phyloP scores from a whole-genome alignment of 2,797 vertebrate species.

The Liparis tanakae region DNA sequence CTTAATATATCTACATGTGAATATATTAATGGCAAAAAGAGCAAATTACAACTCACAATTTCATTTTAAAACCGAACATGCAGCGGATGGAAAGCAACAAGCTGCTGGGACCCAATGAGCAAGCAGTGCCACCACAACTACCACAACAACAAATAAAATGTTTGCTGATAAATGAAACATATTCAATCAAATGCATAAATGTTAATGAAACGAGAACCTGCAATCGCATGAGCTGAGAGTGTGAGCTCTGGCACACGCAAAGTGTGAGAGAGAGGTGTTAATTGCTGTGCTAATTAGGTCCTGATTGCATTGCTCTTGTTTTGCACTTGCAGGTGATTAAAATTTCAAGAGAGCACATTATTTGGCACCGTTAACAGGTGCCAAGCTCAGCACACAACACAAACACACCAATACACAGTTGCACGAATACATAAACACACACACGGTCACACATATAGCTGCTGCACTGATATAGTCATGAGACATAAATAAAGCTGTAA shows the following conservation, averaged over 20 bases:
- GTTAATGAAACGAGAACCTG: conserved; percentile 78
- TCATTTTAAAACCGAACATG: conserved; percentile 5
- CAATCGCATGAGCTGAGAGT: conserved; percentile 72
- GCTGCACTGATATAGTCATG: too few species aligned
- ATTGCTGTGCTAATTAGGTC: conserved; percentile 99
- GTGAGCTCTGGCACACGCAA: conserved; percentile 75
- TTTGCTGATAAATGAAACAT: conserved; percentile 81
- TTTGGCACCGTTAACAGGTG: conserved; percentile 99
- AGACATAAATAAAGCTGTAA: conserved; percentile 20
- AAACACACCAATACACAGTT: conserved; percentile 48
- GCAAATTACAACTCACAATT: not conserved
- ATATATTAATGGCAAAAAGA: not conserved
- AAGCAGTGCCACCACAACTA: conserved; percentile 27
- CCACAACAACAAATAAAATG: conserved; percentile 59
- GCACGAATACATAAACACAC: conserved; percentile 24
- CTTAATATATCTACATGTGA: not conserved
- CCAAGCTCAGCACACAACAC: conserved; percentile 72
- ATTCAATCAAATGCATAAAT: conserved; percentile 80
- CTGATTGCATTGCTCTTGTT: conserved; percentile 99
- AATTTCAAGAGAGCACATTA: conserved; percentile 99
- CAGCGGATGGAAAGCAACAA: conserved; percentile 28
- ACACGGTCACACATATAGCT: not conserved
- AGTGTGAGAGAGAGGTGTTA: conserved; percentile 92
- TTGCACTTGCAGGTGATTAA: conserved; percentile 99
- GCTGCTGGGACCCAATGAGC: conserved; percentile 43